A percentile compares a stretch with the other conserved stretches of the same genome.
Evolutionary conservation across 2,113 vertebrate species (phyloP).

Genomic region (Ranitomeya imitator): DNA sequence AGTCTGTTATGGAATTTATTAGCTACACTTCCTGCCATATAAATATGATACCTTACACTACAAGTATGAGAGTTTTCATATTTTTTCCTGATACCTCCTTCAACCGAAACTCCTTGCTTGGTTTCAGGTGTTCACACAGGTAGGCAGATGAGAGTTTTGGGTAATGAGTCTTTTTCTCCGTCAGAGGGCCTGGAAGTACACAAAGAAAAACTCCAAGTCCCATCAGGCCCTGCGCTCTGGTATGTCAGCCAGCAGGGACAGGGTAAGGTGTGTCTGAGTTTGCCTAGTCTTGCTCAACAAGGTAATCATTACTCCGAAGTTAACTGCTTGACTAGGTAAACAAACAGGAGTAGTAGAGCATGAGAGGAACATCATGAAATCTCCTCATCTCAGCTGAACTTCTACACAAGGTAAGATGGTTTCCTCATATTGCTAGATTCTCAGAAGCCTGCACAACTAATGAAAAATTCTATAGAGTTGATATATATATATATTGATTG

Average conservation of each 20-base stretch:
- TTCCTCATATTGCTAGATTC: background rate
- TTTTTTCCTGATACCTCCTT: conserved; percentile 41
- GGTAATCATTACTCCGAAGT: conserved; percentile 42
- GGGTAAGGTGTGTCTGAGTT: conserved; percentile 58
- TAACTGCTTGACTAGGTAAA: conserved; percentile 33
- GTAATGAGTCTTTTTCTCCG: conserved; percentile 68
- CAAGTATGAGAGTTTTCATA: conserved; percentile 56
- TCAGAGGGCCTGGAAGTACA: background rate
- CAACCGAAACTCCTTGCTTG: conserved; percentile 65
- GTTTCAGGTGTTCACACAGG: conserved; percentile 70
- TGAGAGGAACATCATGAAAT: conserved; percentile 27
- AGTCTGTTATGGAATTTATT: background rate
- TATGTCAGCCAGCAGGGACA: conserved; percentile 30
- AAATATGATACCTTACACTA: conserved; percentile 37
- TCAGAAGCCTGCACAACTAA: background rate
- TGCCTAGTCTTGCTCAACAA: conserved; percentile 51
- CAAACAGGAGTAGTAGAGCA: conserved; percentile 43
- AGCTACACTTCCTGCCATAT: background rate
- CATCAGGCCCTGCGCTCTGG: conserved; percentile 60
- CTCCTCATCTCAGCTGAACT: conserved; percentile 21
- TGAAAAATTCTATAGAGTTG: background rate
- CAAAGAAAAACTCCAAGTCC: conserved; percentile 65
- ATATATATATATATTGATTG: background rate
- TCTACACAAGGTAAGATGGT: conserved; percentile 9
- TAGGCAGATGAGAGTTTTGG: conserved; percentile 64